These are phyloP conservation scores for Galbula dea DNA, from an alignment of 2,113 vertebrate genomes.

Conservation along the genomic window DNA sequence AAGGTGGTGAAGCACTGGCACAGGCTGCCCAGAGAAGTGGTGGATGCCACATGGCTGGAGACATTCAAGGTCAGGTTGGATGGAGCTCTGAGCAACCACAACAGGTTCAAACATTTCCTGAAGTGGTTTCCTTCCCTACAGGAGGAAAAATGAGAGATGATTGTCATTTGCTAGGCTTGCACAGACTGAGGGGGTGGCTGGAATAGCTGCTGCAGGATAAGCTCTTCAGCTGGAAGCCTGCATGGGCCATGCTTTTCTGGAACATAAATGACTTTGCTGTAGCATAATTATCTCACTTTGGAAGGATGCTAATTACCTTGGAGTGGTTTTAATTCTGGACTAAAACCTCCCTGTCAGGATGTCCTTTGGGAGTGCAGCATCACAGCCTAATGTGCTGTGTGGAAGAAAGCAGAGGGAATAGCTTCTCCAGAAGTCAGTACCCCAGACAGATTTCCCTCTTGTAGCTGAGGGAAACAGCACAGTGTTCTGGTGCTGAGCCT, in stretches of 20 bases:
- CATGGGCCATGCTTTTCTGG: not conserved
- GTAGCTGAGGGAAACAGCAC: not conserved
- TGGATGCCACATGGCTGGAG: too few species aligned
- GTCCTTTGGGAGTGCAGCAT: not conserved
- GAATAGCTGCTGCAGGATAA: not conserved
- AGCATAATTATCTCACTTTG: not conserved
- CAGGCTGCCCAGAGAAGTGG: too few species aligned
- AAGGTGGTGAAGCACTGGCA: too few species aligned
- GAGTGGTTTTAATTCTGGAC: slow-evolving; percentile 9
- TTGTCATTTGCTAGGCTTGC: not conserved
- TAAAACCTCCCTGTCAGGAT: not conserved
- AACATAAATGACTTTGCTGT: not conserved
- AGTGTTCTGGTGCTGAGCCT: not conserved
- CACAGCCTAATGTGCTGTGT: too few species aligned
- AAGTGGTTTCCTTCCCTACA: not conserved
- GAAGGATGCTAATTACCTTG: slow-evolving; percentile 27
- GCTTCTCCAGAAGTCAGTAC: not conserved
- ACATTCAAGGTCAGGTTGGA: too few species aligned
- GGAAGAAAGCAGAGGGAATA: not conserved
- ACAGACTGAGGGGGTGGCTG: not conserved
- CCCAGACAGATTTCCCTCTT: not conserved
- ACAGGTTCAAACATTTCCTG: not conserved
- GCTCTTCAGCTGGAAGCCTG: not conserved
- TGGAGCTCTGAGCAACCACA: not conserved
- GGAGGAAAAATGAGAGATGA: not conserved